These are phyloP conservation scores for Cosmia trapezina DNA, from an alignment of 2,888 invertebrate species.

Conservation along the genomic window DNA sequence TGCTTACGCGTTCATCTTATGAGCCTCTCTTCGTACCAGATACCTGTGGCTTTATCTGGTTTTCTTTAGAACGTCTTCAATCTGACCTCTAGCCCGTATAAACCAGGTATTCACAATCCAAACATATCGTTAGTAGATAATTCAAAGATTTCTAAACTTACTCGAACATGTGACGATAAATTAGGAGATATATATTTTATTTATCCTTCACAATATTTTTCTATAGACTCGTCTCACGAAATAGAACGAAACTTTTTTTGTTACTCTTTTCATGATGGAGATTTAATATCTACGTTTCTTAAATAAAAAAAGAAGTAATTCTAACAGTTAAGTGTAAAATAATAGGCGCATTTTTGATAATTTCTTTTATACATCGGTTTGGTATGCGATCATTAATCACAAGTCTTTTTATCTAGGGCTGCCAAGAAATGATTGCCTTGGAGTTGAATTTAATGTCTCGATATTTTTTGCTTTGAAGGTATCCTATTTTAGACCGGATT, in stretches of 20 bases:
- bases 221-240: slow-evolving; percentile 17
- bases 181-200: slow-evolving; percentile 11
- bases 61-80: slow-evolving; percentile 30
- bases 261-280: slow-evolving; percentile 55
- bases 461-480: background rate
- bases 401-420: slow-evolving; percentile 65
- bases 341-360: slow-evolving; percentile 78
- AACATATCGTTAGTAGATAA: slow-evolving; percentile 29
- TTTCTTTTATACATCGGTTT: slow-evolving; percentile 68
- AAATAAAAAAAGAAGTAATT: slow-evolving; percentile 56
- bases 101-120: slow-evolving; percentile 1
- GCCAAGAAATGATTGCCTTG: slow-evolving; percentile 17
- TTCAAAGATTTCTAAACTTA: slow-evolving; percentile 15
- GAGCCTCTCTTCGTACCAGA: background rate
- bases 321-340: slow-evolving; percentile 79
- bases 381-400: slow-evolving; percentile 80
- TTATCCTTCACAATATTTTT: slow-evolving; percentile 11
- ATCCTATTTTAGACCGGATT: too few relatives aligned
- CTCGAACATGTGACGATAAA: slow-evolving; percentile 13
- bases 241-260: slow-evolving; percentile 38
- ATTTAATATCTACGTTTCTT: slow-evolving; percentile 62
- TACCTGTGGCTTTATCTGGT: slow-evolving; percentile 34
- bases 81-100: slow-evolving; percentile 48
- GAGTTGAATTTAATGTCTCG: background rate
- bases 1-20: background rate